These are phyloP conservation scores for Matsumyia berberina DNA, from an alignment of 2,888 invertebrate species.

Conservation along the genomic window DNA sequence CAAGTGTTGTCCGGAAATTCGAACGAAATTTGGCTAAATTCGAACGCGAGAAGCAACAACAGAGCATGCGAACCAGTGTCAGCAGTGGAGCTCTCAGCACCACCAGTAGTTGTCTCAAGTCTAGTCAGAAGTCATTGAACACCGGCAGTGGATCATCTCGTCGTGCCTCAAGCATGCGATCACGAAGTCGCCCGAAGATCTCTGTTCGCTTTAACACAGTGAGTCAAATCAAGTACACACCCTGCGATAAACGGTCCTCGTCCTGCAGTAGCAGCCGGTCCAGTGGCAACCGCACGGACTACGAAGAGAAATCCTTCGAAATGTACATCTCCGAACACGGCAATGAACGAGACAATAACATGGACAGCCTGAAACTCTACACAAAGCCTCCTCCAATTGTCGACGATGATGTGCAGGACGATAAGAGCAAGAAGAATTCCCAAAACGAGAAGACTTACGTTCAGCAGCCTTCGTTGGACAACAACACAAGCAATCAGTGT, in stretches of 20 bases:
- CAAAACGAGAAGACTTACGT: slow-evolving; percentile 80
- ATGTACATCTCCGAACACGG: slow-evolving; percentile 87
- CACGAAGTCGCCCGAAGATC: slow-evolving; percentile 85
- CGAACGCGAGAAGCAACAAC: slow-evolving; percentile 86
- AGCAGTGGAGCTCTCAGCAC: slow-evolving; percentile 82
- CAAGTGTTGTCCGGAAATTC: slow-evolving; percentile 83
- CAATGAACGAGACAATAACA: slow-evolving; percentile 86
- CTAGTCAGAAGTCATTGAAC: slow-evolving; percentile 80
- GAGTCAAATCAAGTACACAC: slow-evolving; percentile 83
- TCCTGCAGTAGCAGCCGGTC: slow-evolving; percentile 72
- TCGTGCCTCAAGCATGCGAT: slow-evolving; percentile 88
- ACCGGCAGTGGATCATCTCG: slow-evolving; percentile 87
- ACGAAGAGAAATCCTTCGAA: slow-evolving; percentile 85
- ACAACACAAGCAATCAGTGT: slow-evolving; percentile 82
- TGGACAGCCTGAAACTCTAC: slow-evolving; percentile 87
- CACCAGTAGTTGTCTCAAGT: slow-evolving; percentile 82
- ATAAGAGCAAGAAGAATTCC: slow-evolving; percentile 82
- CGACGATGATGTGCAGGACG: slow-evolving; percentile 82
- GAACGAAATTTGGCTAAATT: slow-evolving; percentile 87
- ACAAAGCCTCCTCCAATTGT: slow-evolving; percentile 83
- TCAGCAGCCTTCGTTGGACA: slow-evolving; percentile 73
- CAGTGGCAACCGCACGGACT: slow-evolving; percentile 77
- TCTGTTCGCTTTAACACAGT: slow-evolving; percentile 84
- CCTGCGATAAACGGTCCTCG: slow-evolving; percentile 80
- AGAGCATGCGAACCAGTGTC: slow-evolving; percentile 83